Base-by-base conservation (phyloP, 2,888 invertebrate species). In the Cotesia congregata region DNA sequence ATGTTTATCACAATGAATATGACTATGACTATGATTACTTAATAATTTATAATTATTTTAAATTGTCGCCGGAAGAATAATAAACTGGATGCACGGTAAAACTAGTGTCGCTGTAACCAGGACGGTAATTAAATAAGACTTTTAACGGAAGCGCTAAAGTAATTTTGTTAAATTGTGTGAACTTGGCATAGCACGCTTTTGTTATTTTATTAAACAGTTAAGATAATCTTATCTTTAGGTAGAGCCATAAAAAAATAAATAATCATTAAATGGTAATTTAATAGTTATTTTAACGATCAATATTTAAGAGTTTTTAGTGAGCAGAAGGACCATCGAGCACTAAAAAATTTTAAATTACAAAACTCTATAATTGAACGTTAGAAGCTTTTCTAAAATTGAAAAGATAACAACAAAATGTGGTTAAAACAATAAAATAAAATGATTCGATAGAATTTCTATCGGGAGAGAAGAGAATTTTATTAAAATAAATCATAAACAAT, bases 101-200 rank as follows among this genome's bases (percentile, higher is more conserved):
- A n/a, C 12, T 72, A 64, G 41, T 67, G 76, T 75, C 40, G 7
- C 38, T 61, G 30, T 38, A 40, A 30, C 20, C 7, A 50, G 77
- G 61, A 59, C 72, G 77, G 80, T 83, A 85, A 85, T 85, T 85
- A 85, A 80, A 80, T 80, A 83, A 84, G 83, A 83, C 82, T 83
- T 80, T 73, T 75, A 79, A 74, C 78, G 82, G 78, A 82, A 82
- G 80, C 65, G 77, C 74, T 69, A 70, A 50, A 74, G 78, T 82
- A 82, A 83, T 84, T 85, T 79, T 74, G 74, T 77, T 77, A 81
- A 83, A 85, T 85, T 84, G 82, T 39, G 68, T 78, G 68, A 76
- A 79, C 80, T 76, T 78, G 82, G 60, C 40, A 40, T 17, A 67
- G 78, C 72, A 79, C 77, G 39, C 75, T 79, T 80, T 79, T 80